These are phyloP conservation scores for Alethe diademata DNA, from an alignment of 2,113 vertebrate genomes.

Conservation along the genomic window DNA sequence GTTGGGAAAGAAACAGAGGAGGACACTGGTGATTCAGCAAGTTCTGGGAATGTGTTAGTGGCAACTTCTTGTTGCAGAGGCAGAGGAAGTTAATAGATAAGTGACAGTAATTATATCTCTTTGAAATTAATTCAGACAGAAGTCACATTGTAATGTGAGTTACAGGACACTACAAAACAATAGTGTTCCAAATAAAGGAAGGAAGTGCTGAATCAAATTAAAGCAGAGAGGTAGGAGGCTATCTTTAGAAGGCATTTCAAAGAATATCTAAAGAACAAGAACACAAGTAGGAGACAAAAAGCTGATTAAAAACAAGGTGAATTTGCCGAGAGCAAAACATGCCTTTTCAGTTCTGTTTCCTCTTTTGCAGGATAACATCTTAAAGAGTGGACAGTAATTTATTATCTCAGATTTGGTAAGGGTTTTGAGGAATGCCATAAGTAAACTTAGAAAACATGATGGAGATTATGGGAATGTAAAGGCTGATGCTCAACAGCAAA, in stretches of 20 bases:
- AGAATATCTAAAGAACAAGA: background rate
- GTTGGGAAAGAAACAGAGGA: background rate
- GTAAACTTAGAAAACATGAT: background rate
- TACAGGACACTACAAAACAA: conserved; percentile 19
- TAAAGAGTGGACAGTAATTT: background rate
- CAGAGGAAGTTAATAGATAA: conserved; percentile 31
- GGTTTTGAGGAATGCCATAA: background rate
- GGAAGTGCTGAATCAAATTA: background rate
- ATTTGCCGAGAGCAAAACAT: background rate
- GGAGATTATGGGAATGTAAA: background rate
- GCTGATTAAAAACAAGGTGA: background rate
- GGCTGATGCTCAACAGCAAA: background rate
- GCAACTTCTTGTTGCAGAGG: background rate
- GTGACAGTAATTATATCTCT: background rate
- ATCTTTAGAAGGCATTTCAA: background rate
- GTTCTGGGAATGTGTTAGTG: conserved; percentile 14
- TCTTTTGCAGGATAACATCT: background rate
- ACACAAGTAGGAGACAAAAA: background rate
- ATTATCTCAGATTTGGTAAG: background rate
- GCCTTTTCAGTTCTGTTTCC: background rate
- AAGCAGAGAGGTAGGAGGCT: background rate
- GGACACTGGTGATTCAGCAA: background rate
- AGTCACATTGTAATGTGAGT: background rate
- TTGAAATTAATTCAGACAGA: conserved; percentile 3
- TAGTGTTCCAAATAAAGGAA: conserved; percentile 21